phyloP scores from a whole-genome alignment of 2,113 vertebrate species.

The Erythrocercus mccallii region DNA sequence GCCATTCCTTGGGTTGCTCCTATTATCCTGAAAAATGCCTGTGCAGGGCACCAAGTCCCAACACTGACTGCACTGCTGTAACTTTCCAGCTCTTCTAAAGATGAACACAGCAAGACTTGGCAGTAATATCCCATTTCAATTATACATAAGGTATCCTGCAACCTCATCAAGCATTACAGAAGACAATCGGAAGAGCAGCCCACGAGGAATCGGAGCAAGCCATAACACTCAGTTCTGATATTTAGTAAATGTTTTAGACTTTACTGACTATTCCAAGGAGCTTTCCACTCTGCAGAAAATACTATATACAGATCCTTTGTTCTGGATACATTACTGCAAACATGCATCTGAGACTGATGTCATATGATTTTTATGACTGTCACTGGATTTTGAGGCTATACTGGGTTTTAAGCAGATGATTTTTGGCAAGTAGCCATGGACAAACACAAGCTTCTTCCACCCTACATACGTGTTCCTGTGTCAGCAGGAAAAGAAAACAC shows the following conservation, averaged over 20 bases:
- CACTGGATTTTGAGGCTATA: background rate
- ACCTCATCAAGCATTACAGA: background rate
- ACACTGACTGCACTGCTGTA: background rate
- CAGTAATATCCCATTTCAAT: background rate
- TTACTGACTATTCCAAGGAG: background rate
- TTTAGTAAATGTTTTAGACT: background rate
- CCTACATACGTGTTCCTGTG: accelerated
- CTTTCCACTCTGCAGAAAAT: background rate
- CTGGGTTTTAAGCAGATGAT: background rate
- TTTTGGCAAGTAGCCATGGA: background rate
- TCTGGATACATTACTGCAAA: background rate
- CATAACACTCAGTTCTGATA: background rate
- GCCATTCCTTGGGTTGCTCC: background rate
- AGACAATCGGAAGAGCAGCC: background rate
- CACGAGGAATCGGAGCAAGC: background rate
- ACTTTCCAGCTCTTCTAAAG: background rate
- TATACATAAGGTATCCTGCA: background rate
- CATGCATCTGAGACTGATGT: background rate
- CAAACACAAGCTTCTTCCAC: background rate
- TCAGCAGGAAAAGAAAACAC: background rate
- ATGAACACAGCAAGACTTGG: background rate
- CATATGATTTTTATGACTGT: background rate
- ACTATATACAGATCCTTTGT: background rate
- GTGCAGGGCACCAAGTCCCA: background rate
- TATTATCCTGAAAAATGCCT: background rate